Evolutionary conservation across 2,113 vertebrate species (phyloP).

Genomic region (Choloepus hoffmanni): DNA sequence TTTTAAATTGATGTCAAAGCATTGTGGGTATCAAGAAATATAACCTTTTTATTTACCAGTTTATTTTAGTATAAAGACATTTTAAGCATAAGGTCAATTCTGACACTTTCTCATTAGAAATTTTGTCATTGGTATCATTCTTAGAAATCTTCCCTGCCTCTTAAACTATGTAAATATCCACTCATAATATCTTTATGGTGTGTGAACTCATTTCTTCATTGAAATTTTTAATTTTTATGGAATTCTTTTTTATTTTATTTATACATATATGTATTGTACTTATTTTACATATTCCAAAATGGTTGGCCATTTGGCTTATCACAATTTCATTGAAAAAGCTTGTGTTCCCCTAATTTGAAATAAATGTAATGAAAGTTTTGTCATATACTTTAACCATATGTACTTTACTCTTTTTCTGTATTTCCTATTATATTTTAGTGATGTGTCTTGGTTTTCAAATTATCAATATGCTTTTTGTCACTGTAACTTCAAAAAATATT

Average conservation of each 20-base stretch:
- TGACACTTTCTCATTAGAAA: not conserved
- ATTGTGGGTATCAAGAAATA: not conserved
- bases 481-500: not conserved
- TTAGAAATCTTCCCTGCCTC: not conserved
- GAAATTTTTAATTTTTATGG: constrained; percentile 1
- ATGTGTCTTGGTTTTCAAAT: not conserved
- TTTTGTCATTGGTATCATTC: not conserved
- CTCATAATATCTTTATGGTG: not conserved
- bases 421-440: not conserved
- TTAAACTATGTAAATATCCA: not conserved
- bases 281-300: not conserved
- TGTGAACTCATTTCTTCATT: not conserved
- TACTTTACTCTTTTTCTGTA: not conserved
- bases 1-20: not conserved
- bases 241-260: not conserved
- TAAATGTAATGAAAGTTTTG: not conserved
- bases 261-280: not conserved
- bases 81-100: not conserved
- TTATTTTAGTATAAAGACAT: not conserved
- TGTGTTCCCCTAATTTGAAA: not conserved
- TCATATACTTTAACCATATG: not conserved
- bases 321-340: not conserved
- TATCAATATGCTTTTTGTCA: not conserved
- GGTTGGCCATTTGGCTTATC: not conserved
- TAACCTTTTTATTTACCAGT: not conserved